Evolutionary conservation across 1,140 invertebrate genomes (phyloP).

Genomic region (Hylyphantes graminicola): DNA sequence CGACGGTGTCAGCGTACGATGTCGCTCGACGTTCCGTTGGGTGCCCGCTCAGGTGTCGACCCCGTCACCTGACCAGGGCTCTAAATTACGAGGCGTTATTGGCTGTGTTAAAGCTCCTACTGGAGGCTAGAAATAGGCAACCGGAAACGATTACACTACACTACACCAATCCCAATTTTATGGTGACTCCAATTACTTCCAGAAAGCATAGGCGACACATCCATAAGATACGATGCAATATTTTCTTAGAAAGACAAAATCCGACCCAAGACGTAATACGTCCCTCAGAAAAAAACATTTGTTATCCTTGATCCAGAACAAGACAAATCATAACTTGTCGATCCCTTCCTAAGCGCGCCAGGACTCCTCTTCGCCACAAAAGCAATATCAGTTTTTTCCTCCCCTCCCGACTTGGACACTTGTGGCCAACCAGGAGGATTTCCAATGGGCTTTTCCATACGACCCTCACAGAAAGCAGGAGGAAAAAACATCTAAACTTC

Average conservation of each 20-base stretch:
- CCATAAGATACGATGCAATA: too few relatives aligned
- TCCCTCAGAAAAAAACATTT: constrained; percentile 7
- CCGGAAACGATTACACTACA: too few relatives aligned
- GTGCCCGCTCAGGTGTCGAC: too few relatives aligned
- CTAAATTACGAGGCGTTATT: too few relatives aligned
- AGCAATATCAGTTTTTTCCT: constrained; percentile 25
- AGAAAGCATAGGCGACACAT: too few relatives aligned
- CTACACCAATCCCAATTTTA: too few relatives aligned
- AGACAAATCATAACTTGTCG: constrained; percentile 49
- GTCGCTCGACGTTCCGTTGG: too few relatives aligned
- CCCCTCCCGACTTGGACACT: constrained; percentile 30
- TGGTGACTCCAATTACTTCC: too few relatives aligned
- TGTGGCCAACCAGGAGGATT: constrained; percentile 21
- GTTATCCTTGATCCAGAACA: constrained; percentile 24
- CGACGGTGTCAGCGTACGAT: too few relatives aligned
- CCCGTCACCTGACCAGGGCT: too few relatives aligned
- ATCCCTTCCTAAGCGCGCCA: constrained; percentile 11
- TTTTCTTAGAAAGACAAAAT: background rate
- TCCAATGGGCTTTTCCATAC: constrained; percentile 2
- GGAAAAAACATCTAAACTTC: background rate
- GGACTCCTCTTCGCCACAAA: constrained; percentile 17
- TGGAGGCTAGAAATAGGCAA: too few relatives aligned
- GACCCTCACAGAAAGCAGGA: constrained; percentile 1
- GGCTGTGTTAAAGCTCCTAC: too few relatives aligned
- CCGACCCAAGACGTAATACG: background rate